Evolutionary conservation across 2,113 vertebrate genomes (phyloP), one percentile per base, ranked within the genome.

Genomic region (Eulacestoma nigropectus): DNA sequence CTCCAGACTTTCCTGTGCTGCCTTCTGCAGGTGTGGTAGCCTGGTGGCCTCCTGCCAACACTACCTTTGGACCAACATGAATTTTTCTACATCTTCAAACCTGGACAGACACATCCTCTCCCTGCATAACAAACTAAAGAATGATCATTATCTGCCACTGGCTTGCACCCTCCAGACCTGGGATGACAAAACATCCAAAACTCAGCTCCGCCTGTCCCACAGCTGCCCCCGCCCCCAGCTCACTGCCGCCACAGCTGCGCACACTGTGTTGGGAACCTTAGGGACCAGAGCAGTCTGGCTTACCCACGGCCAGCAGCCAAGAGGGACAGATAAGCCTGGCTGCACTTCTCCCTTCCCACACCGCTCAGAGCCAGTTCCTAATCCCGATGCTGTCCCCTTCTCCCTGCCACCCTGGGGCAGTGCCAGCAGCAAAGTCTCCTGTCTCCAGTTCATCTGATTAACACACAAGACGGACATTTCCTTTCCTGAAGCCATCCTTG

Each of bases 401-500:
- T 65, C 81, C 29, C 49, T 32, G 13, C 10, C 49, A 63, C n/a
- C 27, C 44, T 53, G 41, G 18, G 60, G 57, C 73, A 72, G n/a
- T 4, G 37, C 52, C 77, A 91, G 69, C 27, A 86, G 47, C 30
- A 39, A 92, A 74, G 44, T 49, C 84, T 74, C 30, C 50, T 29
- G 52, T 32, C 53, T 84, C 29, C 50, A 82, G 81, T 79, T 91
- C 74, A 94, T 82, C 78, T 50, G 67, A 89, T 53, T 89, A 62
- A 81, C 83, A 87, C 65, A 72, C 41, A 79, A 84, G 81, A 60
- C 23, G 1, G 1, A 53, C 0, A 20, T 79, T 95, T 83, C 91
- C 62, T 72, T 85, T 89, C 78, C 78, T 59, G 67, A 87, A 89
- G 89, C 74, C n/a, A 95, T 65, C 50, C 32, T 79, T 80, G 52